These are phyloP conservation scores for Arnoldichthys spilopterus DNA, from an alignment of 2,797 vertebrate genomes.

Conservation along the genomic window DNA sequence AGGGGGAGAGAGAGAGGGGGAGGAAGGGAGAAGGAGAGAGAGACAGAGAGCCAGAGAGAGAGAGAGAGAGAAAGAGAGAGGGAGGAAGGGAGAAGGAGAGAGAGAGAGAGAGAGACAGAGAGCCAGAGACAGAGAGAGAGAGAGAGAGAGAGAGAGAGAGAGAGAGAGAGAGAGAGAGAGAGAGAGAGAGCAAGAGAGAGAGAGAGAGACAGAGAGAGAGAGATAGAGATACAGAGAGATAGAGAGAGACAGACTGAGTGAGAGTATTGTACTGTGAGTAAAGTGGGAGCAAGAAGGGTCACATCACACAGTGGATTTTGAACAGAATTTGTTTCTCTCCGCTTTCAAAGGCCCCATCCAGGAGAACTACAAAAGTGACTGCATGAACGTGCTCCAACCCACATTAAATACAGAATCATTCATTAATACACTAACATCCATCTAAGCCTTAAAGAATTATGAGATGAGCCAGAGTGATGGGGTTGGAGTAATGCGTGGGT, in stretches of 20 bases:
- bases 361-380: background rate
- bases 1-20: conserved; percentile 2
- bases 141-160: no score
- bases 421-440: background rate
- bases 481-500: background rate
- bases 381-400: background rate
- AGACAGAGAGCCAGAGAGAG: background rate
- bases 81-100: no score
- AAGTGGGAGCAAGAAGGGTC: conserved; percentile 44
- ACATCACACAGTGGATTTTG: conserved; percentile 22
- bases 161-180: no score
- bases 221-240: no score
- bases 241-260: no score
- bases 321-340: background rate
- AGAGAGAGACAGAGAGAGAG: no score
- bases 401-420: background rate
- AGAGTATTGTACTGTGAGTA: conserved; percentile 31
- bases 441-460: conserved; percentile 28
- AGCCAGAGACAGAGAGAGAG: background rate
- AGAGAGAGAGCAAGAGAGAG: no score
- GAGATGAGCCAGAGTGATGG: background rate
- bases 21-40: background rate
- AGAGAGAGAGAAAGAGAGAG: background rate
- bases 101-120: no score
- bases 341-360: background rate